Evolutionary conservation across 2,113 vertebrate species (phyloP), one percentile per base, ranked within the genome.

Genomic region (Vireo altiloquus): DNA sequence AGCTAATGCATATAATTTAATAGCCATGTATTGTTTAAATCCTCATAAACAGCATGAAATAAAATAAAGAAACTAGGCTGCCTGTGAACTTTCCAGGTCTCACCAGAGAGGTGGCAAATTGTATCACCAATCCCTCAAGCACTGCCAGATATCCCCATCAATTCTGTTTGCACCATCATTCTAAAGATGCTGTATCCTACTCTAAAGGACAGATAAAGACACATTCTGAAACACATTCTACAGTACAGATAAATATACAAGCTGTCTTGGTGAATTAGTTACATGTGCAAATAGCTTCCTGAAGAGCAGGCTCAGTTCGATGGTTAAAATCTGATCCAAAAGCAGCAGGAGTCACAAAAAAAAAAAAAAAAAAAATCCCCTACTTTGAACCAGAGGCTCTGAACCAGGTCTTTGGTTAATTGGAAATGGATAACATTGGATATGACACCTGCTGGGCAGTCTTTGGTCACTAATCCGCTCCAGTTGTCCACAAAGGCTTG

Each of bases 201-300:
- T 42, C 47, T 33, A 70, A 87, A 35, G 66, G 75, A 90, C 65
- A 90, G 68, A 93, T 74, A 94, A 89, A 96, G 89, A 82, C 76
- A 84, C 47, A 17, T 83, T 86, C 82, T 92, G 80, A 95, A 90
- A 88, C 70, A 78, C 52, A 18, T 46, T 86, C 59, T 86, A n/a
- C 81, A 88, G 85, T 49, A 82, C 57, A 88, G 90, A 94, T 74
- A 95, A 95, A 93, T 82, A 96, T 60, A 91, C 75, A 95, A 90
- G 71, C 65, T 83, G 93, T 93, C 92, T 94, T 6, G 2, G 76
- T 78, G 88, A 94, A 89, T 88, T 90, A 88, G 82, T 89, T 96
- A 78, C 53, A 81, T 35, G 82, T 90, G 80, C 24, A 92, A 96
- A 96, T 78, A 90, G 35, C 72, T 94, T 89, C 57, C 79, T 88